Conservation (phyloP, 2,113 vertebrate genomes). For the Pheucticus melanocephalus region DNA sequence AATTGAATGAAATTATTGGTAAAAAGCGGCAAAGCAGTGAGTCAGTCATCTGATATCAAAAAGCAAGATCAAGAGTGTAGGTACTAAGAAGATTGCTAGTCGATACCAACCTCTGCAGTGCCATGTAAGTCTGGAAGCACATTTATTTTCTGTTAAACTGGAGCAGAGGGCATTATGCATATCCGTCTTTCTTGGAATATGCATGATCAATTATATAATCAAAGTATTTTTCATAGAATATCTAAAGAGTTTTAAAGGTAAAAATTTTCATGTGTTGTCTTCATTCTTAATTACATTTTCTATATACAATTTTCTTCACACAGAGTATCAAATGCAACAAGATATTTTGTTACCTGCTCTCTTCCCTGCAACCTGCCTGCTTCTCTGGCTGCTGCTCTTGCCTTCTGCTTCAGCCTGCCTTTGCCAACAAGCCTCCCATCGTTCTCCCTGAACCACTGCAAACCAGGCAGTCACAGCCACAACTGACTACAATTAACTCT, state of each 20-base stretch:
- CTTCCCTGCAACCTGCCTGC: background rate
- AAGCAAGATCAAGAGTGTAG: background rate
- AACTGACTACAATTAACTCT: background rate
- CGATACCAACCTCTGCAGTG: accelerated
- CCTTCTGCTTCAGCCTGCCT: background rate
- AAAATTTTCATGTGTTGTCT: background rate
- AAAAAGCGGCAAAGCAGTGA: background rate
- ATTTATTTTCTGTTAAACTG: background rate
- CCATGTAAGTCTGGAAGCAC: background rate
- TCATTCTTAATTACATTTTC: background rate
- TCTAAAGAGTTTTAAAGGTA: background rate
- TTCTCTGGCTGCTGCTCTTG: background rate
- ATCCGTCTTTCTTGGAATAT: background rate
- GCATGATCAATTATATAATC: background rate
- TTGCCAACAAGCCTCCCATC: background rate
- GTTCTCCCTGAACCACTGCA: background rate
- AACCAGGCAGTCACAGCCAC: background rate
- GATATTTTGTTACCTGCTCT: background rate
- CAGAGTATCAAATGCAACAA: background rate
- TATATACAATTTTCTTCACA: background rate
- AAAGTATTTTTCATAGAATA: background rate
- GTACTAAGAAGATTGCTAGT: background rate
- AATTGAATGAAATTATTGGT: background rate
- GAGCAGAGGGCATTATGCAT: background rate
- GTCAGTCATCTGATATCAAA: background rate